Base-by-base conservation (phyloP, 2,113 vertebrate species). In the Bubo blakistoni region DNA sequence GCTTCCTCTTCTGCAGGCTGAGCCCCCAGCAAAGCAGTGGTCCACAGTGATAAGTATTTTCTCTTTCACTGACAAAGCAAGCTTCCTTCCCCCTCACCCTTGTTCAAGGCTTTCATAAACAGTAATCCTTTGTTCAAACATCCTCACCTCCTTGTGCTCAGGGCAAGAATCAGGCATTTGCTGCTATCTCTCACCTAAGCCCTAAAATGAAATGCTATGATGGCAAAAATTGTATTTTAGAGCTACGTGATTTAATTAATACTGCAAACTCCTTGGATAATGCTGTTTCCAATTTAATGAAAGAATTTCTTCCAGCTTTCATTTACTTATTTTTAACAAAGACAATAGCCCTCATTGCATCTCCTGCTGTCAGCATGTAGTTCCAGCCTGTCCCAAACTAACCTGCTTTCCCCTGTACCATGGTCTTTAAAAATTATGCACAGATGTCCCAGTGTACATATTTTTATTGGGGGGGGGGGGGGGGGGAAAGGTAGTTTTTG, bases 371-470 rank as follows among this genome's bases (percentile, higher is more conserved):
- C 65, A 91, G 63, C 22, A 11, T 80, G 49, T 29, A 83, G 51
- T 88, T 90, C 82, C 88, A 95, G 81, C 69, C 84, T 96, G 59
- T 92, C 92, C 90, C 92, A 94, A 80, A 24, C 77, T 86, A 92
- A 92, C 62, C 81, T 95, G 78, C 32, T 81, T 94, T 69, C 59
- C 94, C 36, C 15, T 62, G 72, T 65, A 71, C 38, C 36, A 49
- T 24, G 10, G 4, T 74, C 18, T 30, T 77, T 62, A 78, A 58
- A 95, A 91, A 72, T 51, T 11, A 62, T 29, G 22, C 47, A 84
- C 72, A 92, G 57, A 66, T 76, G 61, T 95, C 26, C n/a, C 26
- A 66, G 27, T 30, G 61, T 32, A 29, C 4, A 13, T 49, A 8
- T 42, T 42, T 94, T 69, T 47, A 17, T 73, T 67, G n/a, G n/a